phyloP scores from a whole-genome alignment of 1,140 invertebrate species.

The Drosophila kanapiae region DNA sequence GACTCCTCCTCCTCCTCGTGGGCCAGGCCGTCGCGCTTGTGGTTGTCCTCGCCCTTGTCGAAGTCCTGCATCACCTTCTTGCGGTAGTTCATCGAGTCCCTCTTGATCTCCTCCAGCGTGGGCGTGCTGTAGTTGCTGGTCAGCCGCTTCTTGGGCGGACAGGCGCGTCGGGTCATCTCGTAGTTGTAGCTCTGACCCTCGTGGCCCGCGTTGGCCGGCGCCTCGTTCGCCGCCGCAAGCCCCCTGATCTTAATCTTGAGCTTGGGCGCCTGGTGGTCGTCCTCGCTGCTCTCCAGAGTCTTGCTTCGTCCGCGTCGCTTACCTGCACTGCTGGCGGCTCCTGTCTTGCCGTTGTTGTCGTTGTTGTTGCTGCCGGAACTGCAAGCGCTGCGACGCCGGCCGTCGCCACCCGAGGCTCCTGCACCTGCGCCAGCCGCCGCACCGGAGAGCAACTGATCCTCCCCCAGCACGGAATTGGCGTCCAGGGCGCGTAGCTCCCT shows the following conservation, averaged over 20 bases:
- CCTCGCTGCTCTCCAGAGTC: conserved; percentile 85
- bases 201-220: conserved; percentile 76
- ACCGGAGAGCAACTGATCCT: conserved; percentile 80
- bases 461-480: conserved; percentile 52
- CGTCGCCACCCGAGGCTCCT: conserved; percentile 64
- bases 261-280: conserved; percentile 88
- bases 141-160: conserved; percentile 92
- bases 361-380: conserved; percentile 85
- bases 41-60: conserved; percentile 88
- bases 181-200: conserved; percentile 77
- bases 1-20: conserved; percentile 26
- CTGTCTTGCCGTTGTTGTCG: conserved; percentile 71
- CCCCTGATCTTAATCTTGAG: conserved; percentile 93
- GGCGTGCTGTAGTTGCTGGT: conserved; percentile 88
- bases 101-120: conserved; percentile 91
- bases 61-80: conserved; percentile 93
- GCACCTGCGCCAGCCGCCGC: conserved; percentile 68
- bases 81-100: conserved; percentile 95
- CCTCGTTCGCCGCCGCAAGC: conserved; percentile 60
- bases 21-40: conserved; percentile 41
- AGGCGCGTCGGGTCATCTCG: conserved; percentile 86
- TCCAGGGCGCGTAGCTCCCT: conserved; percentile 86
- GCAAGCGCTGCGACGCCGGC: conserved; percentile 85
- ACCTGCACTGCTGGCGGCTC: conserved; percentile 74
- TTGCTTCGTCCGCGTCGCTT: conserved; percentile 80